Base-by-base conservation (phyloP, 2,113 vertebrate genomes). In the Podocnemis expansa region DNA sequence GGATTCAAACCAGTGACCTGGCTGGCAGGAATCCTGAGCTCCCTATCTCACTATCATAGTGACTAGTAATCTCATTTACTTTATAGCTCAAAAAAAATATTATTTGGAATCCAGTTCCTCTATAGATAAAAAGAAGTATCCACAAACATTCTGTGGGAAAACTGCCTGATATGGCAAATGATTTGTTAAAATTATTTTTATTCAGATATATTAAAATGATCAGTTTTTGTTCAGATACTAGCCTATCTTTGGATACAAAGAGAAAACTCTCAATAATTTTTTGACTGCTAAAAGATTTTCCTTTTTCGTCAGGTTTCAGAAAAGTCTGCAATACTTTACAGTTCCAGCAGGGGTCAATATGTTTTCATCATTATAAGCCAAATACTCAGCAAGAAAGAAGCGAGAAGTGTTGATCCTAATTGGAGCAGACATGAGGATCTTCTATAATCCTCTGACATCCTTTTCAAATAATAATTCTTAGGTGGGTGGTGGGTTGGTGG, bases 371-470 rank as follows among this genome's bases (percentile, higher is more conserved):
- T 98, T 98, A 70, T 73, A 34, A 78, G 82, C 75, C 13, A 87
- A 91, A 38, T 45, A 94, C 90, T 93, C 91, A 16, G 43, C 17
- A 70, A 95, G 96, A 92, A 43, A 84, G 93, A 88, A 76, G 95
- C 76, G 27, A 90, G 12, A 94, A 94, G 94, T 95, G 97, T 97
- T 98, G 98, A 98, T 98, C 94, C 96, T 98, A 98, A 98, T 98
- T 98, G 98, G 97, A 98, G 98, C 96, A 93, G 98, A 98, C 98
- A 95, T 91, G 89, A 96, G 97, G 97, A 97, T 98, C 96, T 97
- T 97, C 97, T 97, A 84, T 98, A 98, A 98, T 98, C 98, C 97
- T 90, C 97, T 96, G 97, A 97, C 98, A 97, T 98, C 98, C 97
- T 98, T 98, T 97, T 97, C 96, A 97, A 97, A 98, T 98, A 97